Base-by-base conservation (phyloP, 2,797 vertebrate species). In the Poeciliopsis paucimaculata region DNA sequence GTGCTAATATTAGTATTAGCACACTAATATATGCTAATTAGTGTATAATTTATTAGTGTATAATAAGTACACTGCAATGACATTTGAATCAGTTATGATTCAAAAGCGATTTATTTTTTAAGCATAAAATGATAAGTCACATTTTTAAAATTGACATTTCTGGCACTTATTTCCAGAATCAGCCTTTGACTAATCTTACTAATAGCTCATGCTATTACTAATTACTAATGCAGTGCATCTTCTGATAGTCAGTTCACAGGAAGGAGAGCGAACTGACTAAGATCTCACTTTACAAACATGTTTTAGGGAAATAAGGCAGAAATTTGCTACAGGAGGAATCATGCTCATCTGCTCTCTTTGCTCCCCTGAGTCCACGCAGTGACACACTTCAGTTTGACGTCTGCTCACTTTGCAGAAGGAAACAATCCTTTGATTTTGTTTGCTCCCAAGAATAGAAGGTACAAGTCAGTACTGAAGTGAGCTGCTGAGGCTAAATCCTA, bases 261-360 rank as follows among this genome's bases (percentile, higher is more conserved):
- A 90, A 87, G 73, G 62, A 85, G 79, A 83, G 15, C 20, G 39
- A 68, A 78, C 36, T 80, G 83, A 86, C 9, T 85, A 74, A 80
- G 31, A 68, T 84, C 31, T 72, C 18, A n/a, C 41, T 39, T 39
- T 9, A 53, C 28, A 49, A 23, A 77, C 36, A 81, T 1, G 72
- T 87, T 84, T 90, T 78, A 87, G 86, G 85, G 85, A 88, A 89
- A 87, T 78, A 84, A 82, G 49, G 82, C 62, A 74, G 15, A 71
- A 77, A 43, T 73, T 84, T 55, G 79, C 57, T 55, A 64, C 73
- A 23, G 72, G 84, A 92, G 90, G 89, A 93, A 80, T 86, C 87
- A 91, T 85, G 90, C 80, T 86, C 79, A 75, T 88, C 1, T 93
- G 91, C 85, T 89, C 80, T 91, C 73, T 90, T 86, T 89, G 90